Percentiles rank a stretch among this genome's conserved stretches.
Conservation (phyloP, 2,113 vertebrate genomes). For the Apistogramma diplotaenia region DNA sequence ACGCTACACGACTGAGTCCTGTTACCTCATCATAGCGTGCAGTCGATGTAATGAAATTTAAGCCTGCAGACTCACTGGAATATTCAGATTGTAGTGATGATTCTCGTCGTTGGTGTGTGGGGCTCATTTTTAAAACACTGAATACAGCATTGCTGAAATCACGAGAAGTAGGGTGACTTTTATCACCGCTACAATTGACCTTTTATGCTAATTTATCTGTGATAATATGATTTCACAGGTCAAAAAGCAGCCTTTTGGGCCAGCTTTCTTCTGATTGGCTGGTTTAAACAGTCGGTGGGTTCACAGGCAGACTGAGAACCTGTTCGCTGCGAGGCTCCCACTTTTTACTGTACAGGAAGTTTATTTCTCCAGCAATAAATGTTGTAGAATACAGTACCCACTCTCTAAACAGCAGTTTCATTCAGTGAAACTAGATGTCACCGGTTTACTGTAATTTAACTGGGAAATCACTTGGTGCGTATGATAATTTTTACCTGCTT, state of each 20-base stretch:
- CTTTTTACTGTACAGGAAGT: not conserved
- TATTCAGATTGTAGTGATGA: not conserved
- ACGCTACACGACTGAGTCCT: not conserved
- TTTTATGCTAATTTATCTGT: not conserved
- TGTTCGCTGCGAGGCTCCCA: not conserved
- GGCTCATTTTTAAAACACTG: not conserved
- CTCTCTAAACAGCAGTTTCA: not conserved
- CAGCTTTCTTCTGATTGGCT: not conserved
- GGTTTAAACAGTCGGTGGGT: not conserved
- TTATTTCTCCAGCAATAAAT: not conserved
- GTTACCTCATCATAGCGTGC: not conserved
- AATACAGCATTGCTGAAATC: not conserved
- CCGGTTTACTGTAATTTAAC: not conserved
- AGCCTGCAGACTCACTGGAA: rapidly evolving
- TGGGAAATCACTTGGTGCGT: not conserved
- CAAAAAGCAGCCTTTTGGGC: not conserved
- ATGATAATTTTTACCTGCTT: not conserved
- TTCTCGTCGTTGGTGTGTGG: not conserved
- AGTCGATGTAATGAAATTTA: not conserved
- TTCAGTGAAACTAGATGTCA: not conserved
- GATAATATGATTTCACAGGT: not conserved
- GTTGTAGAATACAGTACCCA: not conserved
- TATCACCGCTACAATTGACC: not conserved
- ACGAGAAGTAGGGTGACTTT: not conserved
- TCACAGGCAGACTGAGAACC: not conserved